Percentiles rank a stretch among this genome's conserved stretches.
phyloP scores from a whole-genome alignment of 35 echinoderm and acorn worm species.

The Chiridota heheva region DNA sequence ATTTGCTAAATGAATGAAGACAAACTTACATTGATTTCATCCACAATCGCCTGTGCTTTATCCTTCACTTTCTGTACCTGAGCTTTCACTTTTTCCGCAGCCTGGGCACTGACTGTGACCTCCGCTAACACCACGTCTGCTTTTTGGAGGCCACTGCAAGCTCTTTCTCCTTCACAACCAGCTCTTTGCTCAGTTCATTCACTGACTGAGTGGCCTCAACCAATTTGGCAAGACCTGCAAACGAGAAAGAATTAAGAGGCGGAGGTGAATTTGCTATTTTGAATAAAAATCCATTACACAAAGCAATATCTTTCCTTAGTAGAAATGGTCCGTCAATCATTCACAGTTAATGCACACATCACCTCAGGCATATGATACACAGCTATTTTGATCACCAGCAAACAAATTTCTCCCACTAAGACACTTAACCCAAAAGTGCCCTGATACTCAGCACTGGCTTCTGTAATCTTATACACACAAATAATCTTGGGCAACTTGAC shows the following conservation, averaged over 20 bases:
- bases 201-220: slow-evolving; percentile 88
- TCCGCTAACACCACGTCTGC: slow-evolving; percentile 89
- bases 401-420: too few species aligned
- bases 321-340: too few species aligned
- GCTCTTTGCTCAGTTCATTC: slow-evolving; percentile 98
- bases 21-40: slow-evolving; percentile 95
- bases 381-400: too few species aligned
- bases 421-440: too few species aligned
- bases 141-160: slow-evolving; percentile 88
- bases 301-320: too few species aligned
- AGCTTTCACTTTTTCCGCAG: slow-evolving; percentile 98
- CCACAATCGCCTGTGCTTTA: slow-evolving; percentile 98
- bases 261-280: background rate
- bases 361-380: too few species aligned
- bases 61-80: slow-evolving; percentile 99
- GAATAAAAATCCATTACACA: too few species aligned
- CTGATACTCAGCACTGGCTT: too few species aligned
- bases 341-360: too few species aligned
- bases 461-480: too few species aligned
- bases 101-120: slow-evolving; percentile 96
- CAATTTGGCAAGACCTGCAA: slow-evolving; percentile 86
- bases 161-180: slow-evolving; percentile 96
- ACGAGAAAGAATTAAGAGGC: background rate
- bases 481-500: too few species aligned
- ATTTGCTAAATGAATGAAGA: too few species aligned